phyloP scores from a whole-genome alignment of 2,888 invertebrate genomes.

The Philaethria dido region DNA sequence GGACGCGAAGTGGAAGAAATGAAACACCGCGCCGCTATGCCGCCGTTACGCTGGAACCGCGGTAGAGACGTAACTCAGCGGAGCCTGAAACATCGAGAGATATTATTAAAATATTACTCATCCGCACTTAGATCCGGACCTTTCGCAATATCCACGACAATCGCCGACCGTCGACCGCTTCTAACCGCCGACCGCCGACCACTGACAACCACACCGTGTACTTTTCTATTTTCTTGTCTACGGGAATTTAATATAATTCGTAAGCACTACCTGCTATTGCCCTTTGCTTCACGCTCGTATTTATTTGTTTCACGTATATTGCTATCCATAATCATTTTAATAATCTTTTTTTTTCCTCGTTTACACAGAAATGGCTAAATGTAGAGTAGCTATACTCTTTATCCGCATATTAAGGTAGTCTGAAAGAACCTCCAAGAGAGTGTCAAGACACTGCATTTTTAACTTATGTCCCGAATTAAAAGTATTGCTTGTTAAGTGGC shows the following conservation, averaged over 20 bases:
- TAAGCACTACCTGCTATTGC: slow-evolving; percentile 3
- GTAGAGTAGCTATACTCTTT: too few species aligned
- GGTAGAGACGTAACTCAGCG: background rate
- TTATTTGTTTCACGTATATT: background rate
- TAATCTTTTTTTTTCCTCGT: too few species aligned
- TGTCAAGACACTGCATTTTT: too few species aligned
- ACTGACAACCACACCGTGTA: background rate
- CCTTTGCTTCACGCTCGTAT: slow-evolving; percentile 1
- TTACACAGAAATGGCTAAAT: too few species aligned
- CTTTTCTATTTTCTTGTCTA: slow-evolving; percentile 22
- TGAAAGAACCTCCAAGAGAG: too few species aligned
- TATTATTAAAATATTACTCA: slow-evolving; percentile 28
- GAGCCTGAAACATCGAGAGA: slow-evolving; percentile 22
- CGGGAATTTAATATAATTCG: slow-evolving; percentile 19
- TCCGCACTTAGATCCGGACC: slow-evolving; percentile 23
- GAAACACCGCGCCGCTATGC: background rate
- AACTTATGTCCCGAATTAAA: too few species aligned
- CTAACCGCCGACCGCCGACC: slow-evolving; percentile 6
- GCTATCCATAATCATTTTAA: too few species aligned
- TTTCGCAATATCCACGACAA: background rate
- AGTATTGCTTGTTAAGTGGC: too few species aligned
- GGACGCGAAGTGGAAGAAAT: background rate
- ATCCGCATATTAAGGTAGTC: too few species aligned
- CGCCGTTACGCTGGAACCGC: too few species aligned
- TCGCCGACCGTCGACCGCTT: background rate